Percentiles rank a stretch among this genome's conserved stretches.
Conservation (phyloP, 2,113 vertebrate genomes). For the Tursiops truncatus region DNA sequence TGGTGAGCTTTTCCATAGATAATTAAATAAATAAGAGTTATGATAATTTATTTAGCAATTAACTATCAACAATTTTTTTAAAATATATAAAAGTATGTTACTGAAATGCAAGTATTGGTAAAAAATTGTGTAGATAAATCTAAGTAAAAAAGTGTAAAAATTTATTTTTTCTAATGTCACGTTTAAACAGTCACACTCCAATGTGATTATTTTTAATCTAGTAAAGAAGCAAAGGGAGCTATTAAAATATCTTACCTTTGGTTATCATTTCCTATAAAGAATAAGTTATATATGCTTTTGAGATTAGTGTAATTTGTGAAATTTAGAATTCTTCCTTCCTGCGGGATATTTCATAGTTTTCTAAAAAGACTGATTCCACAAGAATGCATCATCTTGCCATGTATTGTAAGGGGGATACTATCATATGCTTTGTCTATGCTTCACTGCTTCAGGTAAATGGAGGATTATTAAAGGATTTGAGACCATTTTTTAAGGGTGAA, state of each 20-base stretch:
- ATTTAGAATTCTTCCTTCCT: conserved; percentile 14
- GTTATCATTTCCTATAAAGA: neutral
- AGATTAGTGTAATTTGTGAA: neutral
- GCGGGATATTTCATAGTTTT: neutral
- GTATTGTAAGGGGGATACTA: neutral
- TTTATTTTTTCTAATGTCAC: conserved; percentile 36
- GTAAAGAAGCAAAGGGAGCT: conserved; percentile 21
- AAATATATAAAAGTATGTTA: neutral
- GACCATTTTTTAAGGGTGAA: conserved; percentile 58
- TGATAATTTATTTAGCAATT: neutral
- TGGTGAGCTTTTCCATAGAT: neutral
- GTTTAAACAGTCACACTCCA: conserved; percentile 13
- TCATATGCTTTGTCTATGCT: conserved; percentile 10
- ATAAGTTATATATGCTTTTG: neutral
- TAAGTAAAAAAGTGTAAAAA: neutral
- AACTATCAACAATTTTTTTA: neutral
- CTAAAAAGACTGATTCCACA: neutral
- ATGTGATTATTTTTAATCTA: conserved; percentile 14
- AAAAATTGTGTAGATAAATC: neutral
- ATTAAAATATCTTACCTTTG: conserved; percentile 57
- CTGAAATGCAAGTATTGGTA: neutral
- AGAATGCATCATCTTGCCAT: neutral
- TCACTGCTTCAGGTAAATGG: neutral
- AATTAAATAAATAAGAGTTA: neutral
- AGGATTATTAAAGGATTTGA: conserved; percentile 35